Percentiles rank a stretch among this genome's conserved stretches.
Conservation (phyloP, 2,113 vertebrate genomes). For the Scomber scombrus region DNA sequence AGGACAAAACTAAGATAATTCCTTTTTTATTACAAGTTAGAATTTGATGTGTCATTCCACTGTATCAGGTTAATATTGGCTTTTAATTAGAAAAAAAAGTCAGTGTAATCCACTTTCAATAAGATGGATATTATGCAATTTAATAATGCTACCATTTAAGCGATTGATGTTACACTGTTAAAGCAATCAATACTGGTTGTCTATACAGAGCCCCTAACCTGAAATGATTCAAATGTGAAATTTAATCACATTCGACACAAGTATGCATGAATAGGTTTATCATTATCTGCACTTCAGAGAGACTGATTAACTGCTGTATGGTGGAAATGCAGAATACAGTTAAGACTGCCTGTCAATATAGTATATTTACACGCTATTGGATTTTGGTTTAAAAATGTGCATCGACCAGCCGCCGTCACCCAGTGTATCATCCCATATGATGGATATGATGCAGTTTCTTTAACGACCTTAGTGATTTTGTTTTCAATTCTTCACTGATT, state of each 20-base stretch:
- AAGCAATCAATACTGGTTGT: slow-evolving; percentile 30
- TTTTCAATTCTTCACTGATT: slow-evolving; percentile 19
- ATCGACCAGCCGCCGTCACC: slow-evolving; percentile 2
- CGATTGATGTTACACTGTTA: slow-evolving; percentile 19
- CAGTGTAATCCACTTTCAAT: not conserved
- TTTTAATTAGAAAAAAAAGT: not conserved
- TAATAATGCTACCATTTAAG: slow-evolving; percentile 10
- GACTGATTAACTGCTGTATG: not conserved
- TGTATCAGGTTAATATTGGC: too few species aligned
- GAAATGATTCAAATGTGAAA: slow-evolving; percentile 32
- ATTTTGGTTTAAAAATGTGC: slow-evolving; percentile 9
- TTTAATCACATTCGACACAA: slow-evolving; percentile 17
- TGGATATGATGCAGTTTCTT: slow-evolving; percentile 28
- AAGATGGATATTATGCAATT: slow-evolving; percentile 28
- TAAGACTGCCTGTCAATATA: slow-evolving; percentile 1
- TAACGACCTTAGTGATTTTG: slow-evolving; percentile 30
- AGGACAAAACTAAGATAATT: not conserved
- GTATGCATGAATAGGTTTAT: slow-evolving; percentile 6
- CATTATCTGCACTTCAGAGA: not conserved
- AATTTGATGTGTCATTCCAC: not conserved
- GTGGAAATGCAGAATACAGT: slow-evolving; percentile 2
- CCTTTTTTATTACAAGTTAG: not conserved
- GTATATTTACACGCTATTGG: not conserved
- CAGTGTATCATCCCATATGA: not conserved
- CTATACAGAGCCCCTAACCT: not conserved